Percentiles rank a stretch among this genome's conserved stretches.
These are phyloP conservation scores for Oryctolagus cuniculus DNA, from an alignment of 2,113 vertebrate species.

Conservation along the genomic window DNA sequence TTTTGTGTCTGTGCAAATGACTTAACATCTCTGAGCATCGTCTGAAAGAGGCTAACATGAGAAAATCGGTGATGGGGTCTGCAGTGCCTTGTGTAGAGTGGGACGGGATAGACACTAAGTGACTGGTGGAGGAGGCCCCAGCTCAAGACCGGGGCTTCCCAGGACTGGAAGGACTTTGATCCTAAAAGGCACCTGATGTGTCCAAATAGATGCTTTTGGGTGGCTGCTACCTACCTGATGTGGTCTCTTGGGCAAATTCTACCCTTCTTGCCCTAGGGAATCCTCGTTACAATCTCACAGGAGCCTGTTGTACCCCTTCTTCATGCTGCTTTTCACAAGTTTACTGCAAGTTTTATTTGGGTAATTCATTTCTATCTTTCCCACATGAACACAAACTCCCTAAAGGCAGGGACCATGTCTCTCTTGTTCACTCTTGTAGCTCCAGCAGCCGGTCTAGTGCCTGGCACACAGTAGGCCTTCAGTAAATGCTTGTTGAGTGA, in stretches of 20 bases:
- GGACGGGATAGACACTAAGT: neutral
- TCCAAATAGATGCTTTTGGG: neutral
- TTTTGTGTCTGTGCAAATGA: neutral
- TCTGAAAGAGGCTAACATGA: neutral
- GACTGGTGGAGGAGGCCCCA: neutral
- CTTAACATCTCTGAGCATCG: neutral
- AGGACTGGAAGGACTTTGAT: neutral
- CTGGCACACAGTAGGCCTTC: neutral
- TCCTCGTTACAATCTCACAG: neutral
- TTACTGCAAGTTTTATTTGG: slow-evolving; percentile 23
- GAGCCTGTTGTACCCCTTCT: neutral
- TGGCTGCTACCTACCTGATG: neutral
- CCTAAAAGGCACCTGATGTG: no score
- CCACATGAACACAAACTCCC: neutral
- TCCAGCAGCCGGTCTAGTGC: neutral
- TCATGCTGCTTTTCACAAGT: neutral
- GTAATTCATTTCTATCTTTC: neutral
- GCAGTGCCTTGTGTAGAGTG: neutral
- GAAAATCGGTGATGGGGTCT: neutral
- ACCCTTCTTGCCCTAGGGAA: neutral
- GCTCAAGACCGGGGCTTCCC: neutral
- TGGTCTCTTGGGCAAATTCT: neutral
- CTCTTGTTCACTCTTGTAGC: neutral
- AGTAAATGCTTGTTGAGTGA: slow-evolving; percentile 12
- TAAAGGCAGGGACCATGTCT: neutral